Conservation (phyloP, 2,888 invertebrate genomes). For the Drosophila sordidapex region DNA sequence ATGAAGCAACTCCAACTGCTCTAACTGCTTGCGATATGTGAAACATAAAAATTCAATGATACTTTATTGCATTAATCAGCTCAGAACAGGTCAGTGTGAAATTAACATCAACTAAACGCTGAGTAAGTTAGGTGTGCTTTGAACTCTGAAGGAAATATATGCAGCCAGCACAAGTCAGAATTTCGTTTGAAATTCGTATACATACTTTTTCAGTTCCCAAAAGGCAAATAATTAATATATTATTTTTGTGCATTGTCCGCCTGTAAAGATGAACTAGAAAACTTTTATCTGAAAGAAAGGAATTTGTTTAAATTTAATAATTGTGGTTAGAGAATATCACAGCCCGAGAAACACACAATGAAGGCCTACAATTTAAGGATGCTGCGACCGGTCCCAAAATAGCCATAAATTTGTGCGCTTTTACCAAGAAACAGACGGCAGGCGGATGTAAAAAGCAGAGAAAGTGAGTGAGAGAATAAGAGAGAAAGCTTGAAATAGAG, state of each 20-base stretch:
- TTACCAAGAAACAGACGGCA: conserved; percentile 66
- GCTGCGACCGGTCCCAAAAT: conserved; percentile 72
- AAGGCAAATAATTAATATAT: neutral
- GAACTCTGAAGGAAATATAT: neutral
- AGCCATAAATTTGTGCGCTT: conserved; percentile 75
- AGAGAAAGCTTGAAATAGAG: conserved; percentile 5
- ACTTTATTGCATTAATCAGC: conserved; percentile 22
- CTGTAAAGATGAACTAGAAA: neutral
- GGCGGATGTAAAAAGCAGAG: conserved; percentile 34
- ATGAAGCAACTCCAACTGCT: neutral
- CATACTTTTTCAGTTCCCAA: neutral
- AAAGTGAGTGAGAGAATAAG: conserved; percentile 2
- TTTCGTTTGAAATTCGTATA: neutral
- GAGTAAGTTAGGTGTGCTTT: neutral
- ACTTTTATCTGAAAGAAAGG: neutral
- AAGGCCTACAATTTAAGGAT: conserved; percentile 53
- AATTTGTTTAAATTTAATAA: conserved; percentile 50
- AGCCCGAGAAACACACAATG: conserved; percentile 21
- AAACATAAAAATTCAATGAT: conserved; percentile 12
- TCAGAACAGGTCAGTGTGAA: neutral
- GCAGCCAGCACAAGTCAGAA: neutral
- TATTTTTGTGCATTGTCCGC: neutral
- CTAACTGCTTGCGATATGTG: conserved; percentile 5
- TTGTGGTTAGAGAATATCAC: conserved; percentile 22
- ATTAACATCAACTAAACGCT: neutral